Base-by-base conservation (phyloP, 2,797 vertebrate species). In the Pyrocephalus nanus region DNA sequence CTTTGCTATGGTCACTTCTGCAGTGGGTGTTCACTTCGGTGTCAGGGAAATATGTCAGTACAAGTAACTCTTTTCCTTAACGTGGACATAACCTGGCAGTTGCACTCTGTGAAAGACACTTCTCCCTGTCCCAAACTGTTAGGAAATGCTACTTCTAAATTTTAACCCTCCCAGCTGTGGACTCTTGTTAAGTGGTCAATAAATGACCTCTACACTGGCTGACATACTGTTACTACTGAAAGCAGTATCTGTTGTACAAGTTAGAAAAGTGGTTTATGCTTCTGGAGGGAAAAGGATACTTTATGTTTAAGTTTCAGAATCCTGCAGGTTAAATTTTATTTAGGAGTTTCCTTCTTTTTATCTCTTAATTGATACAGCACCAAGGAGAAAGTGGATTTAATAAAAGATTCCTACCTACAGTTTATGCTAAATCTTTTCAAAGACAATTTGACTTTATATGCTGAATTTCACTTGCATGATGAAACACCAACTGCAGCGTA, bases 401-500 rank as follows among this genome's bases (percentile, higher is more conserved):
- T 72, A 65, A 85, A 78, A 83, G 23, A 40, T 51, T 61, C 54
- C 91, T 91, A 88, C 60, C 71, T 92, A 79, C 65, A 81, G 58
- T 47, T 93, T 75, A 95, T 50, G 72, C 53, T 84, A 65, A 80
- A 80, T 51, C 57, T 69, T 92, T 93, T 61, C 57, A 74, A 91
- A 92, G 38, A 32, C 83, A 83, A 91, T 80, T 54, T 88, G 42
- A 77, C 30, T 88, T 93, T 43, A 67, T 54, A 57, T n/a, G 40
- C 51, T 73, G 22, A 38, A 43, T 83, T 93, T 86, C 66, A 75
- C 73, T 81, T 58, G 58, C 77, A 43, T 21, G 78, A 91, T 91
- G 54, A 83, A 95, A 75, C n/a, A 61, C 22, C 40, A 96, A 64
- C 29, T 15, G 50, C 90, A 86, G 73, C 57, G 47, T 57, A 45